Conservation (phyloP, 1,140 invertebrate species). For the Diachasma alloeum region DNA sequence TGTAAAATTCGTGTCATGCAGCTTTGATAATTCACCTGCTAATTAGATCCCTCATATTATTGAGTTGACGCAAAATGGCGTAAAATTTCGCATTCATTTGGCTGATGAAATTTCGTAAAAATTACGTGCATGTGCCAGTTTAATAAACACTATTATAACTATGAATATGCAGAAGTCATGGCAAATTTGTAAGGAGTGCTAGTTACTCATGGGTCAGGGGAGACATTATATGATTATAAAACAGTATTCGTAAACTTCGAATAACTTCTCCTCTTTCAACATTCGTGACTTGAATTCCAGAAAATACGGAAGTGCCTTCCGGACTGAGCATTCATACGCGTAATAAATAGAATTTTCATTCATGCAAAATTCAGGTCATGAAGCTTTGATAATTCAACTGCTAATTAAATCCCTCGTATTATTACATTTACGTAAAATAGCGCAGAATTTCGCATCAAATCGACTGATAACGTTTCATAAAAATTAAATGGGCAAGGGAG, state of each 20-base stretch:
- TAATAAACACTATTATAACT: too few species aligned
- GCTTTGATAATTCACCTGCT: background rate
- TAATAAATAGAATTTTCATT: background rate
- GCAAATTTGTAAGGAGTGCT: too few species aligned
- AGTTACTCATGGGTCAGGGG: too few species aligned
- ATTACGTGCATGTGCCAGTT: too few species aligned
- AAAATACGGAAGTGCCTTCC: background rate
- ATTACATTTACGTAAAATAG: background rate
- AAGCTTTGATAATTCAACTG: background rate
- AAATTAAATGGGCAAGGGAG: background rate
- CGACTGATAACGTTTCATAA: background rate
- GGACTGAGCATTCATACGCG: background rate
- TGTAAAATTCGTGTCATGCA: too few species aligned
- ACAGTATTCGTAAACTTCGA: background rate
- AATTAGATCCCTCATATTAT: background rate
- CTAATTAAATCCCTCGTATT: background rate
- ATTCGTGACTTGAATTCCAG: background rate
- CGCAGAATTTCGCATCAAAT: background rate
- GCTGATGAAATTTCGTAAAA: too few species aligned
- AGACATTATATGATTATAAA: background rate
- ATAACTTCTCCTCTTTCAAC: too few species aligned
- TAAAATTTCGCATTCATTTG: too few species aligned
- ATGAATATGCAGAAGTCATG: too few species aligned
- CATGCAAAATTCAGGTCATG: background rate
- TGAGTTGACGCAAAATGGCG: background rate